phyloP scores from a whole-genome alignment of 1,140 invertebrate genomes.

The Sycobia sp. region DNA sequence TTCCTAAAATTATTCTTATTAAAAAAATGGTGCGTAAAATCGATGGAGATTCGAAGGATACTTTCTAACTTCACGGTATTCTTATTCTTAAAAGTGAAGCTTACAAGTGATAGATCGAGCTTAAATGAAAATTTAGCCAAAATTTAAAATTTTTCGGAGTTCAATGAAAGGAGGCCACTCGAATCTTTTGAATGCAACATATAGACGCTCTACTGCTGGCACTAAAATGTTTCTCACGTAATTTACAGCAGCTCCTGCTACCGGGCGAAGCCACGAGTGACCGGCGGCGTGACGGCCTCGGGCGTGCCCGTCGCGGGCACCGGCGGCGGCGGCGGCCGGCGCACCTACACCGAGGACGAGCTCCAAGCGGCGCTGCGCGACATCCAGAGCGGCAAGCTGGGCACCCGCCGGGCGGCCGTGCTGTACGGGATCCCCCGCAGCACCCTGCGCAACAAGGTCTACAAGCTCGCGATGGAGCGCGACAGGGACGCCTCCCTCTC shows the following conservation, averaged over 20 bases:
- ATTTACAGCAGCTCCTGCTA: slow-evolving; percentile 55
- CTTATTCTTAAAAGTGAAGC: no score
- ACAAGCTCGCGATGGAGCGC: slow-evolving; percentile 79
- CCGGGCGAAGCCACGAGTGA: slow-evolving; percentile 67
- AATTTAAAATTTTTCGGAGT: no score
- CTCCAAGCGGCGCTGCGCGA: slow-evolving; percentile 87
- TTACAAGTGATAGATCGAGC: no score
- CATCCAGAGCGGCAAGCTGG: slow-evolving; percentile 89
- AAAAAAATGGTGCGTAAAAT: no score
- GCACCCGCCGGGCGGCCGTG: slow-evolving; percentile 87
- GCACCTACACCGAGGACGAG: slow-evolving; percentile 90
- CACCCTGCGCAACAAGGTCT: slow-evolving; percentile 92
- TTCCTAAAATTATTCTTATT: no score
- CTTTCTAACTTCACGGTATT: no score
- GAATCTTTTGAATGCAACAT: no score
- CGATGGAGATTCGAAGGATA: no score
- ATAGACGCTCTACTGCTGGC: no score
- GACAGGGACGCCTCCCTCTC: slow-evolving; percentile 66
- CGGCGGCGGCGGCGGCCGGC: slow-evolving; percentile 63
- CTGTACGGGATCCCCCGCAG: slow-evolving; percentile 95
- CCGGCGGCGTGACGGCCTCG: slow-evolving; percentile 40
- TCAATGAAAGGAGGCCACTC: no score
- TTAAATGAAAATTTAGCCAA: no score
- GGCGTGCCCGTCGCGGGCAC: slow-evolving; percentile 43
- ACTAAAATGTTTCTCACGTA: no score